Base-by-base conservation (phyloP, 2,888 invertebrate genomes). In the Hirudinaria manillensis region DNA sequence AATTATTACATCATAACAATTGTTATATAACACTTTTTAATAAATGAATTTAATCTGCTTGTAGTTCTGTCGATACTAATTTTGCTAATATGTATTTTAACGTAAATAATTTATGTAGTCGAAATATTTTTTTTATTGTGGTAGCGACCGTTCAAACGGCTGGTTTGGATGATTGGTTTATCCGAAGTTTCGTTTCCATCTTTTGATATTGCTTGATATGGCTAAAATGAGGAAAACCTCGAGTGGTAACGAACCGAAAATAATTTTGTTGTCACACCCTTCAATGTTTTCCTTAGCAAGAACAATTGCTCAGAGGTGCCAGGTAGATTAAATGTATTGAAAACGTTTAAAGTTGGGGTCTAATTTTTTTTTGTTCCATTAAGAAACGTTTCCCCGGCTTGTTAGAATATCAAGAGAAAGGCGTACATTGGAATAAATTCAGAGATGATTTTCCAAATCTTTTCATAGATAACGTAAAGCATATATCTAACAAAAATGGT, bases 401-500 rank as follows among this genome's bases (percentile, higher is more conserved):
- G 51, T 45, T 70, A 34, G 51, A 71, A 29, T 76, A 74, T 24
- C 81, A 81, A 74, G 80, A 82, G 61, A 75, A 82, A 36, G 81
- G 81, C 0, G 83, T 86, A 21, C 78, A 81, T 71, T 86, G 86
- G 86, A 81, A 80, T n/a, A 81, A 78, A 56, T 86, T 86, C 78
- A 79, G 79, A n/a, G 86, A 86, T 79, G 84, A 84, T 4, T 86
- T 84, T 77, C 86, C 86, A 4, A 84, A 86, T 77, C 78, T 86
- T 0, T 86, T 85, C 77, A 86, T 86, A 74, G 81, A 83, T 72
- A 82, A 85, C 79, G 85, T 85, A 1, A 83, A 84, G 75, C 79
- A 81, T 4, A 82, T 86, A 82, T 84, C 84, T 56, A 84, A 85
- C 38, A 84, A 83, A 81, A 85, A 86, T 81, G 84, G 85, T 85